These are phyloP conservation scores for Drosophila gunungcola DNA, from an alignment of 1,140 invertebrate species.

Conservation along the genomic window DNA sequence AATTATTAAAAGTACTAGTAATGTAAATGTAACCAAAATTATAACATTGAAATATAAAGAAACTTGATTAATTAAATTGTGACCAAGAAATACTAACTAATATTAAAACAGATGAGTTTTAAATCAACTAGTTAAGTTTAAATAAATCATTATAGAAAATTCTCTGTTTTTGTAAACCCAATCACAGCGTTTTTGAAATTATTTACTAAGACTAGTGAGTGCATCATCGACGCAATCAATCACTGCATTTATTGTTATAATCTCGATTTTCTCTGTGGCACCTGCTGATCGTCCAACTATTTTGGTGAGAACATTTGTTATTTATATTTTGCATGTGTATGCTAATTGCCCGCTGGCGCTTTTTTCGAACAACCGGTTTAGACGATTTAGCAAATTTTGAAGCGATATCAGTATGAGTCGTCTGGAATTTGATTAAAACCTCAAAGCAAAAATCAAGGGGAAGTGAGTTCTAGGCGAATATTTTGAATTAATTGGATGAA, in stretches of 20 bases:
- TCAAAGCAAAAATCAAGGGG: not conserved
- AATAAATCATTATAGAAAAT: not conserved
- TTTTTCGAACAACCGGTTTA: slow-evolving; percentile 36
- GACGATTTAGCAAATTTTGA: not conserved
- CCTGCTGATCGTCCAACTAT: slow-evolving; percentile 1
- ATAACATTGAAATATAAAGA: too few relatives aligned
- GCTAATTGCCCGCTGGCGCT: slow-evolving; percentile 26
- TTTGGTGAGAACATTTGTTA: slow-evolving; percentile 54
- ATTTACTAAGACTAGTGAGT: not conserved
- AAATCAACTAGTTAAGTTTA: too few relatives aligned
- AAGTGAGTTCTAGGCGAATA: slow-evolving; percentile 15
- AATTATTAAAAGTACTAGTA: too few relatives aligned
- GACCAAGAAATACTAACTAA: too few relatives aligned
- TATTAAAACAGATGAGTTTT: too few relatives aligned
- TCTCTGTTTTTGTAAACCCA: not conserved
- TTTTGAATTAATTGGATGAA: slow-evolving; percentile 36
- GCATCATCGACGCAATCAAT: slow-evolving; percentile 8
- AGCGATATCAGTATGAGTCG: slow-evolving; percentile 23
- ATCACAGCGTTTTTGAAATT: not conserved
- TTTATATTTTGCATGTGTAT: slow-evolving; percentile 49
- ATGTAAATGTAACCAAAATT: too few relatives aligned
- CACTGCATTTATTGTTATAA: slow-evolving; percentile 14
- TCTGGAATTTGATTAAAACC: slow-evolving; percentile 21
- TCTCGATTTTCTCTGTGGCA: not conserved
- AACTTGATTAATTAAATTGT: too few relatives aligned